Percentiles rank a stretch among this genome's conserved stretches.
Evolutionary conservation across 2,888 invertebrate genomes (phyloP).

Genomic region (Erebia epiphron): DNA sequence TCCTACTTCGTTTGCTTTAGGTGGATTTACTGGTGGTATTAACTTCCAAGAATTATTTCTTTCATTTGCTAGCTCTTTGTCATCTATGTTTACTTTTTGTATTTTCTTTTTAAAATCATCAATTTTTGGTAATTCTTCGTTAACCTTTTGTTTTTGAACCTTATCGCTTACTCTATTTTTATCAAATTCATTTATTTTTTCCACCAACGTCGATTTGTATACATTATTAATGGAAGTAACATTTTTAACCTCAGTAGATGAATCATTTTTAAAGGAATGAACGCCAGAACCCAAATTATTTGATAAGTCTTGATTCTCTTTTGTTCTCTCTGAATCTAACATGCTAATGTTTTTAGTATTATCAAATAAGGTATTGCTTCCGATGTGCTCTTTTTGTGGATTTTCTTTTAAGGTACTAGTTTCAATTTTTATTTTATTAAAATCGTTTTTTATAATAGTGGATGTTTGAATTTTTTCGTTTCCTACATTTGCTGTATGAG

Average conservation of each 20-base stretch:
- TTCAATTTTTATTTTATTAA: slow-evolving; percentile 19
- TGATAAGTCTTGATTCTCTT: slow-evolving; percentile 10
- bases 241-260: slow-evolving; percentile 15
- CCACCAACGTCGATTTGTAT: slow-evolving; percentile 10
- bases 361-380: not conserved
- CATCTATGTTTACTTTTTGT: slow-evolving; percentile 75
- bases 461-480: not conserved
- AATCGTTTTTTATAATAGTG: slow-evolving; percentile 14
- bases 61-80: slow-evolving; percentile 67
- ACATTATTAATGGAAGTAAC: slow-evolving; percentile 15
- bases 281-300: slow-evolving; percentile 8
- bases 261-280: not conserved
- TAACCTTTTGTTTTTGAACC: slow-evolving; percentile 48
- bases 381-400: not conserved
- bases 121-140: slow-evolving; percentile 60
- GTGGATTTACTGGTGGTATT: slow-evolving; percentile 81
- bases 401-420: not conserved
- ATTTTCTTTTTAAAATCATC: slow-evolving; percentile 78
- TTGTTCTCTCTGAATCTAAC: slow-evolving; percentile 3
- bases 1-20: slow-evolving; percentile 64
- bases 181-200: slow-evolving; percentile 16
- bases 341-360: not conserved
- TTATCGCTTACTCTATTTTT: slow-evolving; percentile 37
- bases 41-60: slow-evolving; percentile 82
- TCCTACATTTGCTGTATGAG: not conserved